Base-by-base conservation (phyloP, 2,888 invertebrate species). In the Spodoptera littoralis region DNA sequence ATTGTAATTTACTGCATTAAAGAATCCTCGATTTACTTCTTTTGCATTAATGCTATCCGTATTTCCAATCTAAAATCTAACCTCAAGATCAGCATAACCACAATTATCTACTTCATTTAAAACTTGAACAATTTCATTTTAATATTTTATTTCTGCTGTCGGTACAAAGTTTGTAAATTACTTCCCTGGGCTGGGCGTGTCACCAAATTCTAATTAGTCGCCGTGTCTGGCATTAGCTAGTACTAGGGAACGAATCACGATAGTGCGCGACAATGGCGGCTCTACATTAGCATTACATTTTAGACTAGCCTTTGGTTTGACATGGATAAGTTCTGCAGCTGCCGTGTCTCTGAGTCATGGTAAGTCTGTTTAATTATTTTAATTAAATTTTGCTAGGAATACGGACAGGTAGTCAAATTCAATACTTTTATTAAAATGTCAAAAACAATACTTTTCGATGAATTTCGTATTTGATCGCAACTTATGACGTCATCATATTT, bases 151-250 rank as follows among this genome's bases (percentile, higher is more conserved):
- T 27, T 58, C 3, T 90, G 88, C 85, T 73, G 75, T 82, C 89
- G 36, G 84, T 93, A 90, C 88, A 81, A 84, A 88, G 81, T 88
- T 86, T 58, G 73, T 71, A 90, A 91, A 88, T 91, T 82, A 84
- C 78, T 84, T 84, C 75, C 83, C 77, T 73, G 57, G 68, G 80
- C 76, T 67, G 85, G 90, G 89, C 92, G 91, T 93, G 93, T 92
- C 92, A 89, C 90, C 90, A 89, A 90, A 92, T 93, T 93, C 89
- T 94, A 94, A 94, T 94, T 94, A 93, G 90, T 87, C 83, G 70
- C 87, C 89, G 94, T 94, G 92, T 89, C 93, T 91, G 94, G 93
- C 83, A 86, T 90, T 85, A 91, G 89, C 88, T 89, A 90, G 94
- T 73, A 93, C 94, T 84, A 87, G 76, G 76, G 70, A 50, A 67